Evolutionary conservation across 2,888 invertebrate species (phyloP), one percentile per base, ranked within the genome.

Genomic region (Tupiocoris notatus): DNA sequence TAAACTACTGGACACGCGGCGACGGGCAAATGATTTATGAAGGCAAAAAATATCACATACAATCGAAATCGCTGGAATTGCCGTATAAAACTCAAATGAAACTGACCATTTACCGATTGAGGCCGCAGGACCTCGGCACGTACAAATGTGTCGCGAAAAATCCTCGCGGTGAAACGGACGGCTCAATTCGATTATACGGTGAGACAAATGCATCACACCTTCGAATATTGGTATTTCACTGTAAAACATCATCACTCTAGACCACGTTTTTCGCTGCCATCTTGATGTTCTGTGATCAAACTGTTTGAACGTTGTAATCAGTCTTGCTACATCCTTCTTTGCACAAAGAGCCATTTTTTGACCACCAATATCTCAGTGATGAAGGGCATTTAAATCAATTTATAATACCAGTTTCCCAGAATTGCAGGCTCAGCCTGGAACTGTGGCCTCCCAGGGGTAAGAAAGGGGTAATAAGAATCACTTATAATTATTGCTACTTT

Each of bases 81-180:
- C 86, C 89, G 0, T 95, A 95, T 84, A 94, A 94, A 84, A 93
- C 92, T 0, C 93, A 94, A 83, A 95, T 95, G 95, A 89, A 89
- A 81, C 86, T 96, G 75, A 90, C 92, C 77, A 93, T 96, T 81
- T 86, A 88, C 81, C 90, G 91, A 83, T 90, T 95, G 76, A 82
- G 83, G 81, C 84, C 90, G 82, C 89, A 88, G 81, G 95, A 96
- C 85, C 94, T 92, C 83, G 95, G 94, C 22, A 92, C 90, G 70
- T 95, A 94, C 84, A 94, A 93, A 84, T 94, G 94, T 84, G 89
- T 92, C 22, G 92, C 95, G 78, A 95, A 95, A 86, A 95, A 95
- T 86, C 94, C 94, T 76, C 88, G 95, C 80, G 94, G 95, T 79
- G 94, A 94, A 84, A 95, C 94, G 65, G 94, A 94, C 85, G 95